Base-by-base conservation (phyloP, 1,140 invertebrate genomes). In the Neodiprion virginianus region DNA sequence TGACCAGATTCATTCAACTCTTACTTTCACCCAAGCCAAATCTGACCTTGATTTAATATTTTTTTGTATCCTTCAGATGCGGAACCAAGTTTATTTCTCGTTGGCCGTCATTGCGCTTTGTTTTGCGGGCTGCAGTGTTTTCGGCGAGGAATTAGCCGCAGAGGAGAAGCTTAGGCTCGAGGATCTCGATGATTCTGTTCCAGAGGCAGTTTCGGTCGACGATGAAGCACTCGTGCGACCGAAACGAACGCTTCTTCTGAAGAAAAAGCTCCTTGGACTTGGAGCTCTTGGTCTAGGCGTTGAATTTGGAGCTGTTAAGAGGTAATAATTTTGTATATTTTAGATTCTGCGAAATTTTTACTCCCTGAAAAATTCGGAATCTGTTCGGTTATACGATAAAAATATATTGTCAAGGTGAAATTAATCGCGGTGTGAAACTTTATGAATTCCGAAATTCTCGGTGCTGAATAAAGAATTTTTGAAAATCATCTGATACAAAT, bases 221-320 rank as follows among this genome's bases (percentile, higher is more conserved):
- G 40, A 48, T 5, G 21, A 7, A 14, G 10, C 10, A 61, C 21
- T 71, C 48, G 11, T 70, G 8, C 74, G 77, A 14, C 50, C 65
- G 11, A 78, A 78, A 66, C 71, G 77, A 48, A 74, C 77, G 11
- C 47, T 78, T 9, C 48, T 78, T 10, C 40, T 78, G n/a, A 76
- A 76, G 53, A 76, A 76, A 12, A 76, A 76, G 53, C 21, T 74
- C 11, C 71, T 78, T 1, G 75, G 71, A 10, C 72, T 47, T 21
- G 77, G 75, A 7, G 72, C 75, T 14, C n/a, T 78, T 14, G 77
- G 75, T 12, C 71, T 78, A 12, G 77, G 77, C 2, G 48, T 78
- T 2, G 77, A 75, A 14, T 49, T 76, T 67, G 77, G 77, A 8
- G 77, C 77, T n/a, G n/a, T 76, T 50, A 78, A 78, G 68, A 72